phyloP scores from a whole-genome alignment of 2,113 vertebrate species.

The Agelaius phoeniceus region DNA sequence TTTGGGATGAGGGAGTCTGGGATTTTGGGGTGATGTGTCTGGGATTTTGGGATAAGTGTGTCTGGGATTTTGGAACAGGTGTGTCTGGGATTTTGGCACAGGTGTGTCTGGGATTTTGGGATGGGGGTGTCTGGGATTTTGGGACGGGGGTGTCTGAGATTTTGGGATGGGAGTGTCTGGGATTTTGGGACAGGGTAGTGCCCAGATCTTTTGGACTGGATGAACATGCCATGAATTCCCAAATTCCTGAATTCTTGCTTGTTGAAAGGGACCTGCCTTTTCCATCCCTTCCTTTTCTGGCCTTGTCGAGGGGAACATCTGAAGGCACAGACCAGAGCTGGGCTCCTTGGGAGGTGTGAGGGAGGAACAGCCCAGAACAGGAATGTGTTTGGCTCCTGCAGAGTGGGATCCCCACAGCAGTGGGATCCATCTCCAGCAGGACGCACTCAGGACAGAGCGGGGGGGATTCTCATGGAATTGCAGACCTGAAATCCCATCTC shows the following conservation, averaged over 20 bases:
- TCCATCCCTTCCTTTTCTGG: too few species aligned
- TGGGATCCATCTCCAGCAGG: fast-evolving
- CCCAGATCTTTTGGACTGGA: too few species aligned
- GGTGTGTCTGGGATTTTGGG: too few species aligned
- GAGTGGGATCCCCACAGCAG: background rate
- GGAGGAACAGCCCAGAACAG: background rate
- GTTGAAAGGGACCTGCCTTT: background rate
- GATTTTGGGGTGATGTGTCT: too few species aligned
- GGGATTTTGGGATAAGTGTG: too few species aligned
- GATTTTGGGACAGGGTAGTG: too few species aligned
- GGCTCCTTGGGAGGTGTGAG: background rate
- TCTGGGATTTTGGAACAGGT: too few species aligned
- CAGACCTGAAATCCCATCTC: background rate
- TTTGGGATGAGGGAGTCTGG: too few species aligned
- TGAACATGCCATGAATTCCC: background rate
- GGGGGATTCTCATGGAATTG: background rate
- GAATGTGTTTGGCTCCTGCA: background rate
- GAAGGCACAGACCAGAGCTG: background rate
- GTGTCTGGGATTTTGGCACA: too few species aligned
- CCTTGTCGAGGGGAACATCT: background rate
- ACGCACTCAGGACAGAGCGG: fast-evolving
- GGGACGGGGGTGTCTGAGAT: too few species aligned
- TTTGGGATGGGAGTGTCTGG: fast-evolving
- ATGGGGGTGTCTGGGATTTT: too few species aligned
- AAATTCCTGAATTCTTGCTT: background rate